A percentile compares a stretch with the other conserved stretches of the same genome.
Conservation (phyloP, 2,888 invertebrate species). For the Troides helena region DNA sequence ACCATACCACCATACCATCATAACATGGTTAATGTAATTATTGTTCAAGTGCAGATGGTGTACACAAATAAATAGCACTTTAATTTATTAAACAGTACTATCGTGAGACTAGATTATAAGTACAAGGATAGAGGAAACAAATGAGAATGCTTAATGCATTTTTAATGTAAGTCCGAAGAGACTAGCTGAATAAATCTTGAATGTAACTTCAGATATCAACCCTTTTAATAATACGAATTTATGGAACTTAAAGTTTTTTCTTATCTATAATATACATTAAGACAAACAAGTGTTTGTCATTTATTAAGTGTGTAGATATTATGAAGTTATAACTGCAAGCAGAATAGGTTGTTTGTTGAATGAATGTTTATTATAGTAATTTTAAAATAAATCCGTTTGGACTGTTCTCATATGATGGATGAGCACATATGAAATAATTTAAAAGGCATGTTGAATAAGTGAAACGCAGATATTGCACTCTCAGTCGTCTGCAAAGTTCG, state of each 20-base stretch:
- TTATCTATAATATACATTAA: no score
- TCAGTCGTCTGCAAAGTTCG: conserved; percentile 64
- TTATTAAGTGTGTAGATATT: no score
- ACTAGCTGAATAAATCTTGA: conserved; percentile 19
- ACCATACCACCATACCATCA: no score
- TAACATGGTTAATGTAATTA: not conserved
- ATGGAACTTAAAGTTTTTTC: no score
- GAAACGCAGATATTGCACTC: conserved; percentile 28
- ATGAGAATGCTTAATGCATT: conserved; percentile 29
- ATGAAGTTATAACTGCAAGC: no score
- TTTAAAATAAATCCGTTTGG: no score
- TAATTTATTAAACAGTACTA: not conserved
- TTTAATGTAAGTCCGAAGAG: conserved; percentile 27
- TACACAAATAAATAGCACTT: not conserved
- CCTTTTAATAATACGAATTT: not conserved
- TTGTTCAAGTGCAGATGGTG: not conserved
- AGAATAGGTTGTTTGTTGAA: no score
- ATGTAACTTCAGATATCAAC: conserved; percentile 21
- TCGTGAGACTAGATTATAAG: conserved; percentile 1
- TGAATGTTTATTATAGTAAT: no score
- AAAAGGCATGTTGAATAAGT: conserved; percentile 15
- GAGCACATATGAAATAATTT: conserved; percentile 1
- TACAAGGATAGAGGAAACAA: conserved; percentile 19
- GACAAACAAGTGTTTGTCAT: no score
- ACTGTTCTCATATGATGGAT: no score